Evolutionary conservation across 1,140 invertebrate genomes (phyloP).

Genomic region (Lepidurus arcticus): DNA sequence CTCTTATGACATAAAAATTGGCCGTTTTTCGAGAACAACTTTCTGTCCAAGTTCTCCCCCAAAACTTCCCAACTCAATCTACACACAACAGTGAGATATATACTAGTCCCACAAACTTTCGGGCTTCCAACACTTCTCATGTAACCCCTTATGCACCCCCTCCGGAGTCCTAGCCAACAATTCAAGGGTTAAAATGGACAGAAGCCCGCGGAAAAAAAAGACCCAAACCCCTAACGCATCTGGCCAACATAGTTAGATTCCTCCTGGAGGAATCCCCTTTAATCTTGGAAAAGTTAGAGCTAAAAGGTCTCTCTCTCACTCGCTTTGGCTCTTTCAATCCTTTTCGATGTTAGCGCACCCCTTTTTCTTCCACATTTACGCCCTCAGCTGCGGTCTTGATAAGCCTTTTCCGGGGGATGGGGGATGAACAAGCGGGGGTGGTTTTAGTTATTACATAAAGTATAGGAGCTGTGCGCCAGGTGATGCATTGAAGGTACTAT

Average conservation of each 20-base stretch:
- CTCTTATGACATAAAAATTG: slow-evolving; percentile 7
- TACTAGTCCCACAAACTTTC: background rate
- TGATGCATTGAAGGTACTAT: background rate
- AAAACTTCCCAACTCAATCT: background rate
- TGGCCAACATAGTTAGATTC: slow-evolving; percentile 6
- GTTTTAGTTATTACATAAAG: background rate
- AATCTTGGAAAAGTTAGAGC: background rate
- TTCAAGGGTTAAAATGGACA: background rate
- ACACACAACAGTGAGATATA: background rate
- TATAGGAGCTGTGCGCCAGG: background rate
- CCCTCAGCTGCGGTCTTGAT: background rate
- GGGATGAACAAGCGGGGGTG: background rate
- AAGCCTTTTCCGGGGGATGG: background rate
- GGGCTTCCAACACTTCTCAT: background rate
- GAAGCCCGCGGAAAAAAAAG: background rate
- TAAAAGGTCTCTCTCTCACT: background rate
- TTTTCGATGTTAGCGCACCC: background rate
- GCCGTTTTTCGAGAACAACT: background rate
- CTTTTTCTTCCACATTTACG: slow-evolving; percentile 11
- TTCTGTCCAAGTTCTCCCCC: background rate
- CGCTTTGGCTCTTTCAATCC: background rate
- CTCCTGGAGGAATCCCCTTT: background rate
- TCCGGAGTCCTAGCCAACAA: slow-evolving; percentile 2
- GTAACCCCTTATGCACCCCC: slow-evolving; percentile 17
- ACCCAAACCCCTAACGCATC: slow-evolving; percentile 4